Percentiles rank a stretch among this genome's conserved stretches.
Conservation (phyloP, 1,140 invertebrate genomes). For the Sinella curviseta region DNA sequence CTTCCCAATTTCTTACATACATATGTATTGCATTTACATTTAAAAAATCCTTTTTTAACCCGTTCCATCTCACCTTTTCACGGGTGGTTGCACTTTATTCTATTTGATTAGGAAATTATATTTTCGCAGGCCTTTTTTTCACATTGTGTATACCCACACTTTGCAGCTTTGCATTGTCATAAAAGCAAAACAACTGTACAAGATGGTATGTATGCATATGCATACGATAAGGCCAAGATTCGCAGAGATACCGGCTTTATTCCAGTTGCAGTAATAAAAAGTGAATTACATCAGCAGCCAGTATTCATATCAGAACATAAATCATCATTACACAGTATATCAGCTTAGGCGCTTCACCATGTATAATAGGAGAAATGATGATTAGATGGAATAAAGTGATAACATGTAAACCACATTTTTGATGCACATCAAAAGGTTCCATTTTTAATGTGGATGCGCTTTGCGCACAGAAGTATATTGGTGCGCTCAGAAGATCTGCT, state of each 20-base stretch:
- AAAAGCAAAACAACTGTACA: not conserved
- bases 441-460: too few relatives aligned
- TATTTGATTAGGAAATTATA: not conserved
- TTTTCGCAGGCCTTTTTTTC: not conserved
- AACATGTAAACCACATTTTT: too few relatives aligned
- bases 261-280: not conserved
- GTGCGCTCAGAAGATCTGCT: too few relatives aligned
- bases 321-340: not conserved
- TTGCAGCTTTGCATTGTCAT: not conserved
- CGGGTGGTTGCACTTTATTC: slow-evolving; percentile 12
- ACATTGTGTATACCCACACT: not conserved
- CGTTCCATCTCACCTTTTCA: not conserved
- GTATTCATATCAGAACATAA: not conserved
- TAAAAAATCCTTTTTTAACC: not conserved
- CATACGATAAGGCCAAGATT: not conserved
- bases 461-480: too few relatives aligned
- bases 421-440: too few relatives aligned
- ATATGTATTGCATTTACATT: not conserved
- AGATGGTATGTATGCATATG: not conserved
- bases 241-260: not conserved
- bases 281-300: not conserved
- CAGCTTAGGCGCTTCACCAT: not conserved
- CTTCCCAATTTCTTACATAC: not conserved
- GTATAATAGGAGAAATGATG: not conserved
- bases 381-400: not conserved